Percentiles rank a stretch among this genome's conserved stretches.
Conservation (phyloP, 2,888 invertebrate species). For the Diarsia brunnea region DNA sequence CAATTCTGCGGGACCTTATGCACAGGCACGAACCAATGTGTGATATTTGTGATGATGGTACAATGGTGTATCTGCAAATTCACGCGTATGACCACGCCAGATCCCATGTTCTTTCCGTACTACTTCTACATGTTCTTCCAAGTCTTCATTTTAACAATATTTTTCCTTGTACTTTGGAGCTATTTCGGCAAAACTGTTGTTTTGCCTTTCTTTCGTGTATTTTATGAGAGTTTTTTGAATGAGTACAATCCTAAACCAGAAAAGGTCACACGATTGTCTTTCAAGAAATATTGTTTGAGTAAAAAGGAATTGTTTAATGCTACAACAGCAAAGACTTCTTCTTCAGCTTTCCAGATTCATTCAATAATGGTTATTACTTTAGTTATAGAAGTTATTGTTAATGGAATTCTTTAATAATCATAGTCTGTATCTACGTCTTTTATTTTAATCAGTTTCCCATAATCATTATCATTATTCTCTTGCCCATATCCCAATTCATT, state of each 20-base stretch:
- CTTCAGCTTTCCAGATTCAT: conserved; percentile 6
- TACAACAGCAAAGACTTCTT: too few relatives aligned
- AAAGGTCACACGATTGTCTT: neutral
- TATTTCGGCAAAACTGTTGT: conserved; percentile 21
- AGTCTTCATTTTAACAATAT: neutral
- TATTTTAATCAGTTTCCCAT: neutral
- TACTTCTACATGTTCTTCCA: conserved; percentile 41
- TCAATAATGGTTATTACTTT: conserved; percentile 30
- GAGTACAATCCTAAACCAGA: neutral
- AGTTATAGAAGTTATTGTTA: conserved; percentile 22
- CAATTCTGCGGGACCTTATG: neutral
- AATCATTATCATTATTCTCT: too few relatives aligned
- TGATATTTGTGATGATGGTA: conserved; percentile 11
- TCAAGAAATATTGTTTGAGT: conserved; percentile 43
- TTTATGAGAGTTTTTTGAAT: neutral
- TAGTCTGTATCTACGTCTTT: neutral
- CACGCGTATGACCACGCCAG: neutral
- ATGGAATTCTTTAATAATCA: conserved; percentile 18
- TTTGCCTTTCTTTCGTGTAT: conserved; percentile 21
- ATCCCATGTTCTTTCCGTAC: conserved; percentile 34
- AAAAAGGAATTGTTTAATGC: conserved; percentile 30
- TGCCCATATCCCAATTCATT: too few relatives aligned
- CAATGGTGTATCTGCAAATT: conserved; percentile 48
- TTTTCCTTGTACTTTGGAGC: conserved; percentile 10
- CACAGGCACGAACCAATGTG: conserved; percentile 11